Evolutionary conservation across 2,888 invertebrate species (phyloP), one percentile per base, ranked within the genome.

Genomic region (Dermolepida albohirtum): DNA sequence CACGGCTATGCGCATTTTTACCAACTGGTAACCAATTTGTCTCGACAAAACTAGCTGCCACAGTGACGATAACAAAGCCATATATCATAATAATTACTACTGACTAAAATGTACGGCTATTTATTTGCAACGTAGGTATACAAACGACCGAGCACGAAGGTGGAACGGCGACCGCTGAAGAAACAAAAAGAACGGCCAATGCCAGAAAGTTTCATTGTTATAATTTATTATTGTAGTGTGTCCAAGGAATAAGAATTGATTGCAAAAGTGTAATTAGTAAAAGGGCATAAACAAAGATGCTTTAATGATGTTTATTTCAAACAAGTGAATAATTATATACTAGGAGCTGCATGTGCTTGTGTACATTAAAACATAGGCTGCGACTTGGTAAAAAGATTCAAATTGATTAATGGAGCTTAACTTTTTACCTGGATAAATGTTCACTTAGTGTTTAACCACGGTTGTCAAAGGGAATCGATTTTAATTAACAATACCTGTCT

Each of bases 51-150:
- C 67, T 71, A 67, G 63, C 70, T 67, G 72, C 69, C 70, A 70
- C 52, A 57, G 40, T 54, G 51, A 66, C 65, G 68, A 68, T 66
- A 65, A 64, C 63, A 70, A 65, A 68, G 68, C 71, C 62, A 70
- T 71, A 70, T 69, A 68, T 71, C 71, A 71, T 63, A 68, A 70
- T 70, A 71, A 71, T 71, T 71, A 70, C 71, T 68, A 66, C 68
- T 59, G 68, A 66, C 70, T 65, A 68, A 66, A 68, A 67, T 64
- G 67, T 54, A 64, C 59, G 16, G 64, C 54, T 43, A 57, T 70
- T 70, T 67, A 59, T 59, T 67, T 57, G 67, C 57, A 17, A 43
- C 34, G 65, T 11, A 34, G 34, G 34, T 34, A 34, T 34, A 34
- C 34, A 34, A 6, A 34, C 34, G 34, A 34, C 34, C 34, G 10